Evolutionary conservation across 2,113 vertebrate species (phyloP).

Genomic region (Merops nubicus): DNA sequence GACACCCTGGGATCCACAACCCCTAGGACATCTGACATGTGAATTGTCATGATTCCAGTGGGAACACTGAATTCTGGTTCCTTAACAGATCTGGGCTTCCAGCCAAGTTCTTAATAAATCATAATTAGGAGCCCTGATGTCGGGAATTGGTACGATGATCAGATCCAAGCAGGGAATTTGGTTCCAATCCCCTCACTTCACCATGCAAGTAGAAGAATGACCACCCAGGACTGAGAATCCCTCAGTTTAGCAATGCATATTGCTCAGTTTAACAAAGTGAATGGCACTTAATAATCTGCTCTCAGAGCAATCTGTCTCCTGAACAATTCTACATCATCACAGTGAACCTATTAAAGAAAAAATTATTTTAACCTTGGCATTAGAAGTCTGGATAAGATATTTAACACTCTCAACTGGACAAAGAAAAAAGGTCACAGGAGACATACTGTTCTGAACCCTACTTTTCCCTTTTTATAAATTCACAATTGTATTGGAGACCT

Average conservation of each 20-base stretch:
- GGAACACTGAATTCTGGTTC: neutral
- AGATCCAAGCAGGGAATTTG: constrained; percentile 10
- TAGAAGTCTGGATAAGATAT: neutral
- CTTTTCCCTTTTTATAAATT: neutral
- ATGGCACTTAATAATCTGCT: neutral
- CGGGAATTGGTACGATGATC: neutral
- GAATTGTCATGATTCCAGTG: neutral
- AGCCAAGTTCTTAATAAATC: constrained; percentile 30
- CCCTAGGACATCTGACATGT: neutral
- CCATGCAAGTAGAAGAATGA: neutral
- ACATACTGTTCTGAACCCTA: neutral
- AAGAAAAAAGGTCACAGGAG: neutral
- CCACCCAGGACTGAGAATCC: constrained; percentile 33
- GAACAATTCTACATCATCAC: constrained; percentile 42
- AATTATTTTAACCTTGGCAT: constrained; percentile 15
- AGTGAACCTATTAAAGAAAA: neutral
- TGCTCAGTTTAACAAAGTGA: constrained; percentile 38
- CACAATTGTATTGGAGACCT: neutral
- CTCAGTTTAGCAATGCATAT: constrained; percentile 20
- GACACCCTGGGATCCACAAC: neutral
- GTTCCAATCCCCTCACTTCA: neutral
- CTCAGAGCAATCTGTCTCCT: constrained; percentile 33
- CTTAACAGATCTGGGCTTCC: constrained; percentile 4
- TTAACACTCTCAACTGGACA: neutral
- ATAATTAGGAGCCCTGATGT: constrained; percentile 27